A percentile compares a stretch with the other conserved stretches of the same genome.
phyloP scores from a whole-genome alignment of 2,888 invertebrate genomes.

The Ophonus ardosiacus region DNA sequence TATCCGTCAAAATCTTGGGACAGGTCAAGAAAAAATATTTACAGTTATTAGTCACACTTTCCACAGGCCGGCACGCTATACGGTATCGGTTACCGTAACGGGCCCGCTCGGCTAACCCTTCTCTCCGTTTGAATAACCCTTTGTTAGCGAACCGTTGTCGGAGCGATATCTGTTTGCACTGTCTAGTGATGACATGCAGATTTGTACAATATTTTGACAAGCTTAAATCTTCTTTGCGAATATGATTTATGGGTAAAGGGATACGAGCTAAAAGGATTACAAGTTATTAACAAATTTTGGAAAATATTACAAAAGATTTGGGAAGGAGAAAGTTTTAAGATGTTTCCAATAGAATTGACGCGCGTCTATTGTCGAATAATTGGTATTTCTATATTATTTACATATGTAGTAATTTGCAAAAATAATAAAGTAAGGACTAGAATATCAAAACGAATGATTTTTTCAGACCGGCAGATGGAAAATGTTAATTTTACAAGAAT shows the following conservation, averaged over 20 bases:
- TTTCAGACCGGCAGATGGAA: too few species aligned
- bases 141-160: constrained; percentile 44
- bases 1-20: neutral
- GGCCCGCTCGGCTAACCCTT: constrained; percentile 49
- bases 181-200: constrained; percentile 63
- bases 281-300: constrained; percentile 55
- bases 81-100: constrained; percentile 61
- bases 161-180: constrained; percentile 34
- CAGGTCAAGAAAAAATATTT: constrained; percentile 51
- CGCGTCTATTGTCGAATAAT: too few species aligned
- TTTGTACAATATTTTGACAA: constrained; percentile 68
- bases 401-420: too few species aligned
- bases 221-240: constrained; percentile 59
- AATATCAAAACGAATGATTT: too few species aligned
- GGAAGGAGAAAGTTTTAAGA: neutral
- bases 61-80: neutral
- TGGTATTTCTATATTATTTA: too few species aligned
- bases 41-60: constrained; percentile 54
- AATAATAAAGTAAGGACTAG: too few species aligned
- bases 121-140: neutral
- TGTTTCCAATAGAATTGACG: neutral
- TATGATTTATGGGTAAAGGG: constrained; percentile 61
- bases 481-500: too few species aligned
- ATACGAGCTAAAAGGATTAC: constrained; percentile 56
- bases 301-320: neutral